phyloP scores from a whole-genome alignment of 1,140 invertebrate genomes.

The Zaprionus camerounensis region DNA sequence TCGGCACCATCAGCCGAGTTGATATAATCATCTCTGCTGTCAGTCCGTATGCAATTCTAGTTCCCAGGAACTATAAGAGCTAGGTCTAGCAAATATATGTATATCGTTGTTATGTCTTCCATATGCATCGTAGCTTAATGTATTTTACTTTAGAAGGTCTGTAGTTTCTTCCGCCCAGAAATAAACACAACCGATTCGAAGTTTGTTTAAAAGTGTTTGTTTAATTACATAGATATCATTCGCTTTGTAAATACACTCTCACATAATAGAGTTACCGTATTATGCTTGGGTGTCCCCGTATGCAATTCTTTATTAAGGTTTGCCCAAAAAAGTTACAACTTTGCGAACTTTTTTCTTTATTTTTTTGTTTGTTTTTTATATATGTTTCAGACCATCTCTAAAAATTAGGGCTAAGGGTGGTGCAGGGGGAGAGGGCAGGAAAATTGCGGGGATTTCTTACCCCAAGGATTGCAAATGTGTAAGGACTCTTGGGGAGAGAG shows the following conservation, averaged over 20 bases:
- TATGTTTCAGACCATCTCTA: conserved; percentile 44
- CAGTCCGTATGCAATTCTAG: too few species aligned
- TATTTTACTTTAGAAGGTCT: neutral
- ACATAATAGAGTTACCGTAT: conserved; percentile 13
- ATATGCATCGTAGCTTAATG: too few species aligned
- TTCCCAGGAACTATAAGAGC: too few species aligned
- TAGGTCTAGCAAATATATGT: too few species aligned
- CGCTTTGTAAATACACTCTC: conserved; percentile 45
- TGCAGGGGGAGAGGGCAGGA: neutral
- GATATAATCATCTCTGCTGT: too few species aligned
- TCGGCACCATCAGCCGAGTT: too few species aligned
- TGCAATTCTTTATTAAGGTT: conserved; percentile 23
- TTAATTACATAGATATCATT: conserved; percentile 58
- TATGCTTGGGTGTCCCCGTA: conserved; percentile 18
- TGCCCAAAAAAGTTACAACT: conserved; percentile 25
- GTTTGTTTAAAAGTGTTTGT: conserved; percentile 54
- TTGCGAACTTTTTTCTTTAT: conserved; percentile 10
- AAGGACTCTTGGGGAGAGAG: conserved; percentile 3
- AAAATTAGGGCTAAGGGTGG: conserved; percentile 28
- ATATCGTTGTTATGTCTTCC: neutral
- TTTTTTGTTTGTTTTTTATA: neutral
- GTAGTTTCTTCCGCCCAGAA: neutral
- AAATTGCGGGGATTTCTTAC: neutral
- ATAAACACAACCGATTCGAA: neutral
- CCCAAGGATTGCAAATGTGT: neutral